Evolutionary conservation across 2,888 invertebrate genomes (phyloP), one percentile per base, ranked within the genome.

Genomic region (Trissoscelio sp.): DNA sequence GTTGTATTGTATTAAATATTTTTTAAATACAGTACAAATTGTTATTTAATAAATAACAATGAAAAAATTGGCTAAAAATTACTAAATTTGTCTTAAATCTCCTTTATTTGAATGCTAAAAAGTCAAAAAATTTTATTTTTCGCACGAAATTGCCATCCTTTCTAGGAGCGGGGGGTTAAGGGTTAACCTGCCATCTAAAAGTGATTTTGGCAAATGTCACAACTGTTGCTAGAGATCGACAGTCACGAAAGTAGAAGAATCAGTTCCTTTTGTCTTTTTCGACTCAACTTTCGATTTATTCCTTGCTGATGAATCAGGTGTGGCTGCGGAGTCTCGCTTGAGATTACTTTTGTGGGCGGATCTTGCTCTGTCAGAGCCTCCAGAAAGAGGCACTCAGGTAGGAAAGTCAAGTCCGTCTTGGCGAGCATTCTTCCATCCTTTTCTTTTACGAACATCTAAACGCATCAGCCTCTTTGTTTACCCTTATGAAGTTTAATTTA

Each of bases 331-430:
- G 81, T 42, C 83, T 84, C 87, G 85, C 84, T 87, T 86, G 88
- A 90, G 90, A 91, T 91, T 91, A 90, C 91, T 91, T 91, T 91
- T 89, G 90, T 91, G 91, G 91, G 91, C 91, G 91, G 90, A 88
- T 90, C 90, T 88, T 88, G 87, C 86, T 88, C 89, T 91, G 91
- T 91, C 91, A 91, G 90, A 89, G 89, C 88, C 88, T 88, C 86
- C 84, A 85, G 86, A 87, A 87, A 86, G 67, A 72, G 80, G 79
- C 62, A 64, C 78, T 73, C 82, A 83, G 83, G 82, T 83, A 83
- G 64, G 78, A 77, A 83, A 78, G 60, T 67, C 75, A 72, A 72
- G 66, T 58, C 58, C 57, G 60, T 70, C 70, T 70, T 77, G 57
- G 67, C 60, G 31, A 79, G 57, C 31, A 37, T 44, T 46, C 14